phyloP scores from a whole-genome alignment of 2,113 vertebrate genomes.

The Ceratotherium simum region DNA sequence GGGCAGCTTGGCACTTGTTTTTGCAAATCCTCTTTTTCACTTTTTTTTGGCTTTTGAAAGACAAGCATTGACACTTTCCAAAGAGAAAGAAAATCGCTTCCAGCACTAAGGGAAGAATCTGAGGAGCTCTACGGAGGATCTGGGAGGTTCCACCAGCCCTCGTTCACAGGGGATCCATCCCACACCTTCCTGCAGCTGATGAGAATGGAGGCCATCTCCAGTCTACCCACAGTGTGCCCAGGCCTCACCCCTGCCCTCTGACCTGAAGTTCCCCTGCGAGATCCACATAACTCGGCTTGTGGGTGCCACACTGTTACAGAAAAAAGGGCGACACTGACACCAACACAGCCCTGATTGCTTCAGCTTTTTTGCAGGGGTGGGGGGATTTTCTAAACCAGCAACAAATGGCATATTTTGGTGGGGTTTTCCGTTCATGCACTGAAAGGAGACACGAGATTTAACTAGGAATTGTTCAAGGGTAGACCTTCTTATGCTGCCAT shows the following conservation, averaged over 20 bases:
- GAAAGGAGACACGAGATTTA: neutral
- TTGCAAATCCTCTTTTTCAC: constrained; percentile 4
- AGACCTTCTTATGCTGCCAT: no score
- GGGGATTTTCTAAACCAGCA: neutral
- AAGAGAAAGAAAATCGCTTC: constrained; percentile 56
- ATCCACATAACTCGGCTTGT: neutral
- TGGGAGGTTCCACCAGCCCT: neutral
- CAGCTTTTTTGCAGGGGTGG: no score
- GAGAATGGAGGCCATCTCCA: neutral
- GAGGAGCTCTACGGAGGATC: neutral
- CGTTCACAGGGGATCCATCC: neutral
- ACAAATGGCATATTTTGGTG: neutral
- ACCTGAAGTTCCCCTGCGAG: neutral
- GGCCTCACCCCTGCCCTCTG: neutral
- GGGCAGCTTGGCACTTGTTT: constrained; percentile 56
- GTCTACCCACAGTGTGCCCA: neutral
- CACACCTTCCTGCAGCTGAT: neutral
- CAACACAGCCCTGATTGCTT: neutral
- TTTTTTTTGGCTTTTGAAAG: constrained; percentile 53
- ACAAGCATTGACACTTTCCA: constrained; percentile 43
- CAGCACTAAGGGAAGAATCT: neutral
- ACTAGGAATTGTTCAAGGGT: neutral
- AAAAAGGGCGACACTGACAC: neutral
- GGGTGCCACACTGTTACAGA: neutral
- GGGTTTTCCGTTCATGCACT: neutral